A percentile compares a stretch with the other conserved stretches of the same genome.
phyloP scores from a whole-genome alignment of 2,797 vertebrate species.

The Enteromius mattozi region DNA sequence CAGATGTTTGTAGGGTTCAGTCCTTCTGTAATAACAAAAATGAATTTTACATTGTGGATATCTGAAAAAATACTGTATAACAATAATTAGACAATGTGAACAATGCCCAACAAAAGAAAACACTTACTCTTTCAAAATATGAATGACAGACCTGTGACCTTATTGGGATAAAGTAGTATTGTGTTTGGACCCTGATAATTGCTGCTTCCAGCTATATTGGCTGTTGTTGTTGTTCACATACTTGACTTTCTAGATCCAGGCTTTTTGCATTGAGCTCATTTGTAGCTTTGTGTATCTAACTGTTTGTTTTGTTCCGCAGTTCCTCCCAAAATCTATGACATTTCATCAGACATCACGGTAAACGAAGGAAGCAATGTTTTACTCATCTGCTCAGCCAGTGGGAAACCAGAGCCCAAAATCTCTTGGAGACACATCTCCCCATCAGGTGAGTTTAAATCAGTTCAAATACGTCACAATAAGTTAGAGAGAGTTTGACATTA shows the following conservation, averaged over 20 bases:
- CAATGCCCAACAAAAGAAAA: background rate
- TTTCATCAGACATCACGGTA: slow-evolving; percentile 89
- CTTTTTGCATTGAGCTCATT: slow-evolving; percentile 5
- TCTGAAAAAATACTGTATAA: background rate
- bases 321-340: slow-evolving; percentile 96
- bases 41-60: background rate
- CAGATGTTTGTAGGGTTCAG: background rate
- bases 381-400: slow-evolving; percentile 92
- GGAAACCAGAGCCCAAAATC: slow-evolving; percentile 95
- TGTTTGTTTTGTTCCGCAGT: slow-evolving; percentile 76
- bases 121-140: slow-evolving; percentile 10
- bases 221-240: background rate
- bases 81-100: background rate
- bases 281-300: slow-evolving; percentile 55
- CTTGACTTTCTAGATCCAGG: background rate
- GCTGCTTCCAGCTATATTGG: background rate
- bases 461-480: background rate
- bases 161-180: background rate
- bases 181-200: background rate
- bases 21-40: background rate
- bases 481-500: background rate
- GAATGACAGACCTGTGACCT: background rate
- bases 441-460: slow-evolving; percentile 82
- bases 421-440: slow-evolving; percentile 98
- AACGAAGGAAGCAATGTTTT: slow-evolving; percentile 97